Percentiles rank a stretch among this genome's conserved stretches.
Evolutionary conservation across 2,797 vertebrate genomes (phyloP).

Genomic region (Epinephelus coioides): DNA sequence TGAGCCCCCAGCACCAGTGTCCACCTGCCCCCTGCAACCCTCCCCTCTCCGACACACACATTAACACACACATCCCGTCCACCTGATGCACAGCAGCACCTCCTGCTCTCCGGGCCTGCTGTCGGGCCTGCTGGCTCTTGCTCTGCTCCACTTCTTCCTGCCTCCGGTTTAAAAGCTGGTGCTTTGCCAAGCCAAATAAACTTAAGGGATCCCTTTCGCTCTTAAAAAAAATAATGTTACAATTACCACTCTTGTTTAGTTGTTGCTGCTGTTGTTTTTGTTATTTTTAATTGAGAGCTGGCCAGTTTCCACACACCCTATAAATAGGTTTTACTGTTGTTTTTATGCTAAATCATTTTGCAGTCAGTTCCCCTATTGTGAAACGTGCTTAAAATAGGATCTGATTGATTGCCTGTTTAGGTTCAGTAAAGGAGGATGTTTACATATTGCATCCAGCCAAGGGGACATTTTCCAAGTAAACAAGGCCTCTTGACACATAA

Average conservation of each 20-base stretch:
- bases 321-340: conserved; percentile 14
- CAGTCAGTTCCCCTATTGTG: conserved; percentile 33
- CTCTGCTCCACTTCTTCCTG: conserved; percentile 55
- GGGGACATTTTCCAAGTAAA: conserved; percentile 41
- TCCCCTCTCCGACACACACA: conserved; percentile 11
- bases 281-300: conserved; percentile 28
- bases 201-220: conserved; percentile 30
- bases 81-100: conserved; percentile 67
- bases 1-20: conserved; percentile 65
- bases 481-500: conserved; percentile 33
- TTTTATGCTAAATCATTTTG: conserved; percentile 15
- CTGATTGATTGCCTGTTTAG: conserved; percentile 52
- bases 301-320: conserved; percentile 8
- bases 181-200: conserved; percentile 64
- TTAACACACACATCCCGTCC: conserved; percentile 35
- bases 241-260: conserved; percentile 39
- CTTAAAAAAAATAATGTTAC: conserved; percentile 28
- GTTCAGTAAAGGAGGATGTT: conserved; percentile 63
- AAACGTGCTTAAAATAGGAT: conserved; percentile 44
- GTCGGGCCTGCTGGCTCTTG: conserved; percentile 55
- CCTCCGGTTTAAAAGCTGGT: conserved; percentile 55
- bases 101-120: conserved; percentile 55
- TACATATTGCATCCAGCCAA: conserved; percentile 47
- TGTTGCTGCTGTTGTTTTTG: conserved; percentile 25
- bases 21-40: conserved; percentile 72